These are phyloP conservation scores for Heliconius hortense DNA, from an alignment of 2,888 invertebrate species.

Conservation along the genomic window DNA sequence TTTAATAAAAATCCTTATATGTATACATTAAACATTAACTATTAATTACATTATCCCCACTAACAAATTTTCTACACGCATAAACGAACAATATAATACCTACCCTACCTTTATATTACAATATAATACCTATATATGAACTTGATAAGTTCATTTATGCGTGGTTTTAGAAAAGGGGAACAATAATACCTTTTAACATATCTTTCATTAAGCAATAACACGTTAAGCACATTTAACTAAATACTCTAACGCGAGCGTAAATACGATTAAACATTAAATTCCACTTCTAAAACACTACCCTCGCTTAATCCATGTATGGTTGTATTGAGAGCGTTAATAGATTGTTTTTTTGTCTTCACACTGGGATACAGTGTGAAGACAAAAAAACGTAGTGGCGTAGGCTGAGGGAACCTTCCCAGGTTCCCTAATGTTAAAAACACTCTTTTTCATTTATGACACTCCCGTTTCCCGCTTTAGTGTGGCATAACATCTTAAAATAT, in stretches of 20 bases:
- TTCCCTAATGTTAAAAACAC: not conserved
- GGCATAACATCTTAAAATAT: too few species aligned
- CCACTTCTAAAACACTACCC: constrained; percentile 30
- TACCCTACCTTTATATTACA: not conserved
- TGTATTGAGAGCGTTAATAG: constrained; percentile 4
- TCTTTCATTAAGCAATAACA: constrained; percentile 23
- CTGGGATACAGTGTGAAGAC: too few species aligned
- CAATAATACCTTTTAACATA: not conserved
- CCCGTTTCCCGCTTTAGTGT: not conserved
- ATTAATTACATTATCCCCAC: not conserved
- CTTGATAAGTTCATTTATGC: not conserved
- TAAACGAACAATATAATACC: not conserved
- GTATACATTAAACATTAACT: too few species aligned
- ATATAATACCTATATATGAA: not conserved
- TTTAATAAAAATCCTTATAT: not conserved
- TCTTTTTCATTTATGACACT: not conserved
- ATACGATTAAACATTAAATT: constrained; percentile 34
- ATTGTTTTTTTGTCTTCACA: not conserved
- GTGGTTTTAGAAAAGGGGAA: not conserved
- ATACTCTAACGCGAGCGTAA: constrained; percentile 24
- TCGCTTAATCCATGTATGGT: constrained; percentile 23
- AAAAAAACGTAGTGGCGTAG: too few species aligned
- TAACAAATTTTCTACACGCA: not conserved
- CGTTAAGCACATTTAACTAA: constrained; percentile 28
- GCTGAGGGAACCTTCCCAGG: not conserved